Percentiles rank a stretch among this genome's conserved stretches.
These are phyloP conservation scores for Oligia latruncula DNA, from an alignment of 2,888 invertebrate genomes.

Conservation along the genomic window DNA sequence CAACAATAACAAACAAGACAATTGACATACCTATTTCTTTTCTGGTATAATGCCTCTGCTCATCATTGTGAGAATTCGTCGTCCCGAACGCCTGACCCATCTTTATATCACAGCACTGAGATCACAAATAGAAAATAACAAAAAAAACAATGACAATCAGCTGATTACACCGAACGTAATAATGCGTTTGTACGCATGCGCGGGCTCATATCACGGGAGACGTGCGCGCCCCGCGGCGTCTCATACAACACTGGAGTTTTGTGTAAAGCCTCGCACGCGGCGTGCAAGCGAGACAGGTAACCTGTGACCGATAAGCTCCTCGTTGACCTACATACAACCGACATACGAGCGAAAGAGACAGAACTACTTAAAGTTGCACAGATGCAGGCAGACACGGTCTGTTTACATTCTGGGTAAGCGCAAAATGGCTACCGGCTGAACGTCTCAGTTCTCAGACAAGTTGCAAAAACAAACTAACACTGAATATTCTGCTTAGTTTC, in stretches of 20 bases:
- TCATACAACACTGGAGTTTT: slow-evolving; percentile 68
- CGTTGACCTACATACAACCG: slow-evolving; percentile 64
- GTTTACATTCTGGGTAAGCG: slow-evolving; percentile 71
- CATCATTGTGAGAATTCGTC: slow-evolving; percentile 85
- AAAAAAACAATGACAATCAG: slow-evolving; percentile 74
- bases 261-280: slow-evolving; percentile 52
- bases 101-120: slow-evolving; percentile 79
- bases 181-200: slow-evolving; percentile 78
- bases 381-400: slow-evolving; percentile 73
- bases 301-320: slow-evolving; percentile 68
- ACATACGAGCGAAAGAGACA: slow-evolving; percentile 56
- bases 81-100: slow-evolving; percentile 89
- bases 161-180: slow-evolving; percentile 74
- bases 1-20: slow-evolving; percentile 64
- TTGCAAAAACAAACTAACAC: slow-evolving; percentile 62
- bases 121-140: slow-evolving; percentile 72
- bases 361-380: slow-evolving; percentile 54
- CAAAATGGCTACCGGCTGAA: slow-evolving; percentile 66
- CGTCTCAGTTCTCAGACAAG: slow-evolving; percentile 63
- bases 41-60: slow-evolving; percentile 83
- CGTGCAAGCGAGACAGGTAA: slow-evolving; percentile 68
- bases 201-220: slow-evolving; percentile 73
- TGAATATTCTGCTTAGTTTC: slow-evolving; percentile 40
- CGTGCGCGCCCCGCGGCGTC: slow-evolving; percentile 75
- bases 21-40: slow-evolving; percentile 86